These are phyloP conservation scores for Stylophora pistillata DNA, from an alignment of 64 coral and sea anemone genomes.

Conservation along the genomic window DNA sequence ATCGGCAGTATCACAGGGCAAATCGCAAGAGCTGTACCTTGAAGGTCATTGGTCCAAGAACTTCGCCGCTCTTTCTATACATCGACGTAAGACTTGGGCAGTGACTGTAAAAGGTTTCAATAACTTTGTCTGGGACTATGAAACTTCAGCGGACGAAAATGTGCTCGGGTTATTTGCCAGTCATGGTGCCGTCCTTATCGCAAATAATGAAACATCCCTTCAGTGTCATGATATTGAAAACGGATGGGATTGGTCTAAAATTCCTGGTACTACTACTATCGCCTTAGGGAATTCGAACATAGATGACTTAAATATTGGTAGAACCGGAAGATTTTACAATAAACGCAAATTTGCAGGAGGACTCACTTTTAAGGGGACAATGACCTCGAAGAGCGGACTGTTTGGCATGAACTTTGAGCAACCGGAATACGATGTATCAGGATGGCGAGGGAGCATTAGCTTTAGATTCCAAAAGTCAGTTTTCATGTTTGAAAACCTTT, in stretches of 20 bases:
- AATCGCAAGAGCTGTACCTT: conserved; percentile 2
- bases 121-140: conserved; percentile 61
- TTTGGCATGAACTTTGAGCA: conserved; percentile 83
- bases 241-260: conserved; percentile 87
- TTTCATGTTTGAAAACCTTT: conserved; percentile 69
- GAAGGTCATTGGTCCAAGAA: conserved; percentile 77
- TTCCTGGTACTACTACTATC: conserved; percentile 80
- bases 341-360: conserved; percentile 37
- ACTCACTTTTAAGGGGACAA: conserved; percentile 31
- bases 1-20: background rate
- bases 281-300: background rate
- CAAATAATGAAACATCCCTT: conserved; percentile 60
- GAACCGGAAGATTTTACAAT: conserved; percentile 36
- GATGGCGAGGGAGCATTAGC: background rate
- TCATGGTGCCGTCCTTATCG: conserved; percentile 71
- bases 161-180: conserved; percentile 67
- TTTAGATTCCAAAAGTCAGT: conserved; percentile 80
- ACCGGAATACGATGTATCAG: conserved; percentile 36
- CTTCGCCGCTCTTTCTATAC: conserved; percentile 66
- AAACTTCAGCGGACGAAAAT: conserved; percentile 51
- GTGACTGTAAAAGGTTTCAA: conserved; percentile 80
- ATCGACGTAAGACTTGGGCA: conserved; percentile 68
- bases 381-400: conserved; percentile 37
- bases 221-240: conserved; percentile 50
- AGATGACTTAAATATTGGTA: conserved; percentile 29